Percentiles rank a stretch among this genome's conserved stretches.
phyloP scores from a whole-genome alignment of 2,888 invertebrate species.

The Cerceris ruficornis region DNA sequence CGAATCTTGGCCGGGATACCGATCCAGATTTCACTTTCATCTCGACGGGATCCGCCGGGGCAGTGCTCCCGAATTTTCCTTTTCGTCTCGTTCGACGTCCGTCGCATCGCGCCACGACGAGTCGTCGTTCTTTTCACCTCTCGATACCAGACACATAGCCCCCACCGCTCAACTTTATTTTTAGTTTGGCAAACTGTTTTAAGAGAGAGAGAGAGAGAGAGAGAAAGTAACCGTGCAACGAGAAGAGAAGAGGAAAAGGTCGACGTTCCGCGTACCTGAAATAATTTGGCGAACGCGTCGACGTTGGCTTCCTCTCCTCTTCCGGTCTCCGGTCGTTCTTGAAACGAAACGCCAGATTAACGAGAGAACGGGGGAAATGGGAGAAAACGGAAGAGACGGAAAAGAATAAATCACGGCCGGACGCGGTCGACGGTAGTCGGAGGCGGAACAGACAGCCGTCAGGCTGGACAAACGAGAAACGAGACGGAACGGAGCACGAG shows the following conservation, averaged over 20 bases:
- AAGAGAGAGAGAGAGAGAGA: not conserved
- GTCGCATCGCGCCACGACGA: no score
- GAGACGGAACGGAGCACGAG: no score
- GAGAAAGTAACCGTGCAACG: not conserved
- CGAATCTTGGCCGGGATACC: no score
- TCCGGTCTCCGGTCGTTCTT: not conserved
- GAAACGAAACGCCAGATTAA: not conserved
- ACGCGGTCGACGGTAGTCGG: not conserved
- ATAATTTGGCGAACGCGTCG: not conserved
- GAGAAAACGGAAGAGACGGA: not conserved
- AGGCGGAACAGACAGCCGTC: no score
- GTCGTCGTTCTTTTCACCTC: conserved; percentile 2
- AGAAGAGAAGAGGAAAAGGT: not conserved
- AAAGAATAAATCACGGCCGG: not conserved
- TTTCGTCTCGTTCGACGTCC: no score
- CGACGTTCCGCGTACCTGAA: not conserved
- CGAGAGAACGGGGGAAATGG: not conserved
- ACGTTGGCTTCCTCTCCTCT: not conserved
- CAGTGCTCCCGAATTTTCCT: no score
- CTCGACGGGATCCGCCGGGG: no score
- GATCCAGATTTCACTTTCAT: no score
- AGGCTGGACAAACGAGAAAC: no score
- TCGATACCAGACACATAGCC: conserved; percentile 27
- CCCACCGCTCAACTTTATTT: conserved; percentile 37
- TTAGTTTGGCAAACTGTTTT: conserved; percentile 43